These are phyloP conservation scores for Antheraea assamensis DNA, from an alignment of 2,888 invertebrate genomes.

Conservation along the genomic window DNA sequence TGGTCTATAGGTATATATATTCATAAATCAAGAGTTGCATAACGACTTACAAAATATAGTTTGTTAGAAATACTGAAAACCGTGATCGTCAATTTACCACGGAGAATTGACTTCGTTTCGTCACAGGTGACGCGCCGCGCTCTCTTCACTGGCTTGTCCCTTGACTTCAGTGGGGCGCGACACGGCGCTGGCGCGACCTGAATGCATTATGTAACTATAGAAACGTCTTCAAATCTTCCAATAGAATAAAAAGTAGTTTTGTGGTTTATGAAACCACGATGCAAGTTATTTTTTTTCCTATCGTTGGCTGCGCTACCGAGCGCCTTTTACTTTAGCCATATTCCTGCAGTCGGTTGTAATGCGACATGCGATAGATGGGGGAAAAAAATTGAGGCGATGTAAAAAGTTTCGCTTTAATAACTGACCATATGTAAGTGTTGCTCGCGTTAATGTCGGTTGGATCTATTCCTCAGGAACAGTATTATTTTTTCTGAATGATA, in stretches of 20 bases:
- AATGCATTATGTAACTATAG: slow-evolving; percentile 31
- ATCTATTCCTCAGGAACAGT: no score
- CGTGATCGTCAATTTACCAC: slow-evolving; percentile 43
- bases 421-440: not conserved
- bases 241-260: no score
- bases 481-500: no score
- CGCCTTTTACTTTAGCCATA: no score
- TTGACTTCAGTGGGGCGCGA: not conserved
- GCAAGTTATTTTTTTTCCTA: no score
- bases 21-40: slow-evolving; percentile 6
- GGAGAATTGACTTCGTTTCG: slow-evolving; percentile 35
- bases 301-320: no score
- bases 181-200: slow-evolving; percentile 27
- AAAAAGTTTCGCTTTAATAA: no score
- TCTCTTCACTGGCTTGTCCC: slow-evolving; percentile 27
- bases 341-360: no score
- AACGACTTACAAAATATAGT: slow-evolving; percentile 30
- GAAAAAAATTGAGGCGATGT: no score
- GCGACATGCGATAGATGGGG: no score
- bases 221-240: slow-evolving; percentile 25
- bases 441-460: no score
- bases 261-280: no score
- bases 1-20: not conserved
- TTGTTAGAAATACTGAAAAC: slow-evolving; percentile 38
- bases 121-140: slow-evolving; percentile 25